Base-by-base conservation (phyloP, 1,140 invertebrate species). In the Drosophila nigrodunni region DNA sequence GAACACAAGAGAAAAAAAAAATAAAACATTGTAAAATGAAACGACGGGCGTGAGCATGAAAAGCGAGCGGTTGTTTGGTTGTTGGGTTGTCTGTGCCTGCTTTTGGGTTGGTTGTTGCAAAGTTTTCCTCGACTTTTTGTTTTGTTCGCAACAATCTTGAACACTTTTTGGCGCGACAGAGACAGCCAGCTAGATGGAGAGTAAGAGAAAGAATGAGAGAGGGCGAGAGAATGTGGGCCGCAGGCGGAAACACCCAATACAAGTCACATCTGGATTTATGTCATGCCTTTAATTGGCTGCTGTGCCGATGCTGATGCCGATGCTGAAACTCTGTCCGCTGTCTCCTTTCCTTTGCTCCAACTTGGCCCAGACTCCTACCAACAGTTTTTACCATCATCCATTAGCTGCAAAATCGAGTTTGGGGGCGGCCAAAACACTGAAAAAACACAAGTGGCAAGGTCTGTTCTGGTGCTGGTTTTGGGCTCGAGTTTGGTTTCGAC, bases 201-300 rank as follows among this genome's bases (percentile, higher is more conserved):
- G 61, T 59, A 73, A 62, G 82, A 82, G 81, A 91, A 86, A 89
- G 89, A 91, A 88, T 80, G 88, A 30, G 25, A 34, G 18, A 52
- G 47, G 66, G 61, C 58, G 76, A 62, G 82, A 82, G 81, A 91
- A 86, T 91, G 89, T 91, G 88, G 88, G 88, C 88, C 89, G 83
- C 83, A 91, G 82, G 88, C 90, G 90, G 87, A 91, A 91, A 91
- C 90, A 91, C 90, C 90, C 90, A 91, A 91, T 91, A 91, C 90
- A 91, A 91, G 90, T 91, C 90, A 87, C 90, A 91, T 90, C 82
- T 91, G 90, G 90, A 91, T 91, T 91, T 91, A 91, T 91, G 90
- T 91, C 90, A 88, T 90, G 80, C 82, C 85, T 90, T 91, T 91
- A 91, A 91, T 91, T 91, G 90, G 90, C 90, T 91, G 91, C 86